phyloP scores from a whole-genome alignment of 92 coral and sea anemone genomes.

The Blastomussa wellsi region DNA sequence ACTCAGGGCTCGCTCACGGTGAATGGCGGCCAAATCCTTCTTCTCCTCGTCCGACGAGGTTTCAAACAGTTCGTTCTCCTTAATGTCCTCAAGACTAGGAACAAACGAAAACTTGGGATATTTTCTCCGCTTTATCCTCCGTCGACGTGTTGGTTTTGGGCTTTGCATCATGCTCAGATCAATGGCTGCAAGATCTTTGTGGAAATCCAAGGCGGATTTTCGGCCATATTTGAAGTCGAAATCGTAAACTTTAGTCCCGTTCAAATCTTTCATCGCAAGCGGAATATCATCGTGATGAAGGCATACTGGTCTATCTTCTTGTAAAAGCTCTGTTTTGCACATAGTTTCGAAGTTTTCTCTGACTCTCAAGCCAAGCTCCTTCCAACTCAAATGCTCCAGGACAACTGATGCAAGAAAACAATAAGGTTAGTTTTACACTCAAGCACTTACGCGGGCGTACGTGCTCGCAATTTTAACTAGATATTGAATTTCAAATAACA shows the following conservation, averaged over 20 bases:
- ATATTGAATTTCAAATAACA: constrained; percentile 51
- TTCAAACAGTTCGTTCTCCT: constrained; percentile 76
- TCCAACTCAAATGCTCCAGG: constrained; percentile 19
- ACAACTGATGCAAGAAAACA: constrained; percentile 29
- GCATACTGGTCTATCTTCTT: constrained; percentile 26
- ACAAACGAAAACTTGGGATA: constrained; percentile 66
- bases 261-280: constrained; percentile 69
- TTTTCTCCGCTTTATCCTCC: constrained; percentile 60
- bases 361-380: background rate
- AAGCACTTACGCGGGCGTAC: constrained; percentile 36
- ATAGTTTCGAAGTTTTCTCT: constrained; percentile 20
- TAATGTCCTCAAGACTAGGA: constrained; percentile 90
- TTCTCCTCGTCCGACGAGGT: constrained; percentile 59
- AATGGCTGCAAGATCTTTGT: constrained; percentile 57
- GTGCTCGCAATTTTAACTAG: constrained; percentile 53
- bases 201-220: constrained; percentile 63
- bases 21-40: constrained; percentile 76
- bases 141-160: constrained; percentile 65
- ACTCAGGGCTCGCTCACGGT: constrained; percentile 77
- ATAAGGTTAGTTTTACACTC: constrained; percentile 33
- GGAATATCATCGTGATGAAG: constrained; percentile 59
- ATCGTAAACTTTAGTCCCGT: constrained; percentile 74
- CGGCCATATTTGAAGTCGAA: constrained; percentile 87
- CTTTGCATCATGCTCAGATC: constrained; percentile 64
- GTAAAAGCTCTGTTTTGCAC: constrained; percentile 38